Conservation (phyloP, 2,888 invertebrate species). For the Mythimna pallens region DNA sequence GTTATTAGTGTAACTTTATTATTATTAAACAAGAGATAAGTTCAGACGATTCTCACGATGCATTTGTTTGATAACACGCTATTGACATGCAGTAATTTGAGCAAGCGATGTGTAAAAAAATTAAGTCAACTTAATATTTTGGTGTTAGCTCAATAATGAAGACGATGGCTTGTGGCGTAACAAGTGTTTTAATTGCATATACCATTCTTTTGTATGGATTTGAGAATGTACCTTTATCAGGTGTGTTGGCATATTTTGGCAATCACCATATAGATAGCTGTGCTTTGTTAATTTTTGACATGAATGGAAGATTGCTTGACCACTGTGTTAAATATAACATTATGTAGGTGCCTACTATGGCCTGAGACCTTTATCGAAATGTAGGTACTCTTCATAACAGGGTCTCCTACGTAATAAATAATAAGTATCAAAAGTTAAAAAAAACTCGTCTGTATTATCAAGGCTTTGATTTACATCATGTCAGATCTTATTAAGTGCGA, state of each 20-base stretch:
- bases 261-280: neutral
- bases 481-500: constrained; percentile 6
- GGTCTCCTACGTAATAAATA: neutral
- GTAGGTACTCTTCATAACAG: neutral
- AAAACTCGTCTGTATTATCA: constrained; percentile 3
- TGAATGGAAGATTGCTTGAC: neutral
- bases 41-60: constrained; percentile 56
- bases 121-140: constrained; percentile 1
- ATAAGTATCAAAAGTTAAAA: neutral
- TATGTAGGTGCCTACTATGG: no score
- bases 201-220: neutral
- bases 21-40: constrained; percentile 33
- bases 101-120: constrained; percentile 20
- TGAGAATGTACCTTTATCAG: neutral
- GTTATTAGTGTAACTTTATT: constrained; percentile 32
- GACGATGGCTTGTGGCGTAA: neutral
- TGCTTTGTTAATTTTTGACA: neutral
- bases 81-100: constrained; percentile 31
- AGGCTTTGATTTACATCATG: constrained; percentile 3
- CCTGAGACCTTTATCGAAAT: neutral
- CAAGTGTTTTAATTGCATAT: neutral
- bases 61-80: constrained; percentile 37
- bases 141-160: neutral
- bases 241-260: neutral
- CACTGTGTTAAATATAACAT: neutral